These are phyloP conservation scores for Stichopus chloronotus DNA, from an alignment of 35 echinoderm and acorn worm species.

Conservation along the genomic window DNA sequence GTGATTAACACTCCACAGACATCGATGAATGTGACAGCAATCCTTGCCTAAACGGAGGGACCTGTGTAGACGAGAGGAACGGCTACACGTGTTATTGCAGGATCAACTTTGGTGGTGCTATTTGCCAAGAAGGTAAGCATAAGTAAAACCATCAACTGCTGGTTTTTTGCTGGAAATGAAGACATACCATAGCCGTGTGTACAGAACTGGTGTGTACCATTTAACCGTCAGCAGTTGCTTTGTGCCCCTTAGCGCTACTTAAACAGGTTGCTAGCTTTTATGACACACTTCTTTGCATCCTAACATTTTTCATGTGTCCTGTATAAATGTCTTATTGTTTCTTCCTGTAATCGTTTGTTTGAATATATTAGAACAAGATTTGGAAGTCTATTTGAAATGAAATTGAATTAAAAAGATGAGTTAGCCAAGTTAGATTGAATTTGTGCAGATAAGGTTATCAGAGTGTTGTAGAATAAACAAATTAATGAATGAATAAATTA, in stretches of 20 bases:
- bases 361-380: too few relatives aligned
- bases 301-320: too few relatives aligned
- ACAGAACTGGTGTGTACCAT: background rate
- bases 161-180: background rate
- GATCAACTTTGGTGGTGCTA: constrained; percentile 6
- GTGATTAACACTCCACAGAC: background rate
- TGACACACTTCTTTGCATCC: too few relatives aligned
- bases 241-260: background rate
- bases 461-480: too few relatives aligned
- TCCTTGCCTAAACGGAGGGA: constrained; percentile 56
- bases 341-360: too few relatives aligned
- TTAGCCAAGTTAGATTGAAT: too few relatives aligned
- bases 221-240: background rate
- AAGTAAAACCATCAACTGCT: background rate
- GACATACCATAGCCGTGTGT: background rate
- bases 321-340: too few relatives aligned
- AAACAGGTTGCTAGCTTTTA: too few relatives aligned
- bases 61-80: constrained; percentile 28
- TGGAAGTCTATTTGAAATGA: too few relatives aligned
- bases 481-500: too few relatives aligned
- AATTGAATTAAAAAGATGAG: too few relatives aligned
- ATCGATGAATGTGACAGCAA: constrained; percentile 59
- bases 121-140: constrained; percentile 43
- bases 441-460: too few relatives aligned
- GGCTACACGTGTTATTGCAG: constrained; percentile 39